A percentile compares a stretch with the other conserved stretches of the same genome.
Conservation (phyloP, 2,888 invertebrate species). For the Stenolophus ochropezus region DNA sequence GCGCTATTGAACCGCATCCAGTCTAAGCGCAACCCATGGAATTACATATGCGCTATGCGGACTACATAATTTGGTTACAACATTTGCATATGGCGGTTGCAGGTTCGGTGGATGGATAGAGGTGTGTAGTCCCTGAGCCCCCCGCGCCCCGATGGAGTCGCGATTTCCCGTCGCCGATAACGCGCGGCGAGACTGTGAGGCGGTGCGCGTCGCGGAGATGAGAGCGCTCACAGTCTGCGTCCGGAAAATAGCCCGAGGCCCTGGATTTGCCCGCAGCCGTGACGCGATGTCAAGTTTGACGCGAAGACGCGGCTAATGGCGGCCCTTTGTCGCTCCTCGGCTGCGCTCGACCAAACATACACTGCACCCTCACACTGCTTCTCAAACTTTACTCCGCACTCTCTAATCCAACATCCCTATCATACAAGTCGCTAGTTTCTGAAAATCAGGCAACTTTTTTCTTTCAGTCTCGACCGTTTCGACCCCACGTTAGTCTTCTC, state of each 20-base stretch:
- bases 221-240: constrained; percentile 47
- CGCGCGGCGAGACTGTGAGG: constrained; percentile 43
- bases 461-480: too few species aligned
- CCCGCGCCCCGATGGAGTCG: constrained; percentile 30
- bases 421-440: too few species aligned
- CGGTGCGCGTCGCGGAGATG: constrained; percentile 5
- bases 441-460: too few species aligned
- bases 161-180: constrained; percentile 59
- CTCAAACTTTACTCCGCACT: neutral
- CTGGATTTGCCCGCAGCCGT: constrained; percentile 70
- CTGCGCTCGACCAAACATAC: constrained; percentile 64
- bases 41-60: constrained; percentile 72
- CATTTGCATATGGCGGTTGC: constrained; percentile 73
- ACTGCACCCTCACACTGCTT: constrained; percentile 6
- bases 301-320: constrained; percentile 69
- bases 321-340: constrained; percentile 67
- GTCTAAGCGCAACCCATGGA: constrained; percentile 65
- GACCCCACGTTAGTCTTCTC: too few species aligned
- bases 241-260: constrained; percentile 69
- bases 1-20: constrained; percentile 49
- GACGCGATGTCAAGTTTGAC: constrained; percentile 71
- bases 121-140: constrained; percentile 5
- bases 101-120: constrained; percentile 65
- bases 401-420: neutral
- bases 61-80: constrained; percentile 72